Evolutionary conservation across 2,888 invertebrate species (phyloP).

Genomic region (Yponomeuta cagnagella): DNA sequence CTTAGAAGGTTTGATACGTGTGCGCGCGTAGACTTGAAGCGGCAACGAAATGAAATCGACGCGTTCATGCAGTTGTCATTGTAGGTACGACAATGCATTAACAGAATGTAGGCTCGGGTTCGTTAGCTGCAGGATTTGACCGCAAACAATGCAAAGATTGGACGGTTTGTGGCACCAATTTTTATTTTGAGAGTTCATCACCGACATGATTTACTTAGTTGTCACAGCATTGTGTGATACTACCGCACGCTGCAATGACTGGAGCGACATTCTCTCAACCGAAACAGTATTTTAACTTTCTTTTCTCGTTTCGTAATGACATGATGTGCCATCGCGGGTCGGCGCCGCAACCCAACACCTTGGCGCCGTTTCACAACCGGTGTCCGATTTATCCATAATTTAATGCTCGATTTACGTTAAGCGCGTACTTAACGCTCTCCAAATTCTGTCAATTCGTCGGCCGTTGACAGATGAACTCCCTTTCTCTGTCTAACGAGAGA

Average conservation of each 20-base stretch:
- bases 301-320: constrained; percentile 67
- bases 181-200: not conserved
- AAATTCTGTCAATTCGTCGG: constrained; percentile 3
- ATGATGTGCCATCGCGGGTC: constrained; percentile 45
- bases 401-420: constrained; percentile 25
- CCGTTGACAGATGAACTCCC: not conserved
- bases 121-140: not conserved
- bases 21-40: too few relatives aligned
- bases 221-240: constrained; percentile 20
- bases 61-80: too few relatives aligned
- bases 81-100: too few relatives aligned
- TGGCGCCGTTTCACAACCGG: constrained; percentile 40
- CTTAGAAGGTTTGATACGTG: too few relatives aligned
- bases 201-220: not conserved
- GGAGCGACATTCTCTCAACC: constrained; percentile 51
- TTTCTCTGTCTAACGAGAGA: not conserved
- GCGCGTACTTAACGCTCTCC: constrained; percentile 7
- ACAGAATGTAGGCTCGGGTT: too few relatives aligned
- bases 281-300: constrained; percentile 56
- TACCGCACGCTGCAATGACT: constrained; percentile 36
- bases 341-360: constrained; percentile 25
- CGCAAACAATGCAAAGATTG: not conserved
- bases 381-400: constrained; percentile 30
- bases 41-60: too few relatives aligned
- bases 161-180: not conserved